Evolutionary conservation across 2,113 vertebrate species (phyloP), one percentile per base, ranked within the genome.

Genomic region (Lepus europaeus): DNA sequence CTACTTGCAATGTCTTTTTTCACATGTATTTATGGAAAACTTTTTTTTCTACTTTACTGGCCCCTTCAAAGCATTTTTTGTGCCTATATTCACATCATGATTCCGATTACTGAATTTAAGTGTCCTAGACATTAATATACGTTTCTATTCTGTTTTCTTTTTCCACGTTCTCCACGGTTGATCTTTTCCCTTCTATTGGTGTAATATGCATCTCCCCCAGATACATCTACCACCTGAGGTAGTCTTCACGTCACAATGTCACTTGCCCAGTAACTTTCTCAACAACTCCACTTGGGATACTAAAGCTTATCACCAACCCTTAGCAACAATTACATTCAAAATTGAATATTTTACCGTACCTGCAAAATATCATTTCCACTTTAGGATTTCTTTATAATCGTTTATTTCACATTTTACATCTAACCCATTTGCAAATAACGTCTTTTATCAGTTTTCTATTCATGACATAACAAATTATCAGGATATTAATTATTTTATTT

Each of bases 51-150:
- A 31, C 9, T 23, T 80, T 33, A 12, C 33, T 72, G 45, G 31
- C 17, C 5, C 3, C 9, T 31, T 77, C 13, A 69, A 14, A 59
- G 29, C 27, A 3, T n/a, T 59, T 92, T 6, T n/a, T 69, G 64
- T 45, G 45, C 23, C 14, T 45, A 6, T 20, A 6, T 49, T 78
- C 6, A 69, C 36, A 70, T 72, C 23, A 63, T 33, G 3, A 11
- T 79, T 11, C 14, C 29, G 7, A 10, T 13, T 72, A 63, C 8
- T 33, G 78, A 79, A 33, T 78, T 33, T 27, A 4, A 31, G 5
- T 70, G 1, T 31, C 17, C 17, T 1, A 17, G 17, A 74, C 2
- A 5, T 36, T 31, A 53, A 0, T 66, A 1, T 10, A 20, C 66
- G 1, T 56, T 66, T 88, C 31, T 56, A 22, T 31, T 27, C 33